Evolutionary conservation across 2,888 invertebrate genomes (phyloP).

Genomic region (Abrostola triplasia): DNA sequence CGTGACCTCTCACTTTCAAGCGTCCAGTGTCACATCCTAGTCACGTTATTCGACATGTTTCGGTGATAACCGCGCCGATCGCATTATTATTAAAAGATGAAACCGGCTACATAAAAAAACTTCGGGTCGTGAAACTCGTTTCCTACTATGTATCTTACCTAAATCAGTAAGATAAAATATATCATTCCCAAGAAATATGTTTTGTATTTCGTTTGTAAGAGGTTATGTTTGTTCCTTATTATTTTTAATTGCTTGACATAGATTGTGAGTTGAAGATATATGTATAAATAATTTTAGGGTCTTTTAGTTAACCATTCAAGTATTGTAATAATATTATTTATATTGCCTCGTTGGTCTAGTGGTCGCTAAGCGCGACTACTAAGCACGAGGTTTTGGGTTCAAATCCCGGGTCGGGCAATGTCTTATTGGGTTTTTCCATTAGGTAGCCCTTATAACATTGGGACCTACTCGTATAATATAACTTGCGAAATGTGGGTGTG

Average conservation of each 20-base stretch:
- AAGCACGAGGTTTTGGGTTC: no score
- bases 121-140: not conserved
- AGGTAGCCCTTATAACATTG: no score
- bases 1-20: slow-evolving; percentile 33
- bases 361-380: no score
- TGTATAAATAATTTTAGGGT: slow-evolving; percentile 18
- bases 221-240: slow-evolving; percentile 24
- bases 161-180: not conserved
- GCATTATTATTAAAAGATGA: slow-evolving; percentile 12
- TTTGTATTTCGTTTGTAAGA: not conserved
- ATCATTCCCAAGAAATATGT: not conserved
- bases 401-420: no score
- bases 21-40: not conserved
- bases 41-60: slow-evolving; percentile 31
- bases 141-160: not conserved
- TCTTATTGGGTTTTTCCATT: no score
- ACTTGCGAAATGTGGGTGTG: no score
- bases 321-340: not conserved
- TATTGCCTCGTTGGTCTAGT: no score
- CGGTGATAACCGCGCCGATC: slow-evolving; percentile 36
- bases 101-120: slow-evolving; percentile 9
- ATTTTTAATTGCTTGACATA: slow-evolving; percentile 23
- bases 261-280: slow-evolving; percentile 9
- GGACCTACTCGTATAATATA: no score
- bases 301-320: slow-evolving; percentile 4